Percentiles rank a stretch among this genome's conserved stretches.
Conservation (phyloP, 2,888 invertebrate genomes). For the Lepidocyrtinus sp. region DNA sequence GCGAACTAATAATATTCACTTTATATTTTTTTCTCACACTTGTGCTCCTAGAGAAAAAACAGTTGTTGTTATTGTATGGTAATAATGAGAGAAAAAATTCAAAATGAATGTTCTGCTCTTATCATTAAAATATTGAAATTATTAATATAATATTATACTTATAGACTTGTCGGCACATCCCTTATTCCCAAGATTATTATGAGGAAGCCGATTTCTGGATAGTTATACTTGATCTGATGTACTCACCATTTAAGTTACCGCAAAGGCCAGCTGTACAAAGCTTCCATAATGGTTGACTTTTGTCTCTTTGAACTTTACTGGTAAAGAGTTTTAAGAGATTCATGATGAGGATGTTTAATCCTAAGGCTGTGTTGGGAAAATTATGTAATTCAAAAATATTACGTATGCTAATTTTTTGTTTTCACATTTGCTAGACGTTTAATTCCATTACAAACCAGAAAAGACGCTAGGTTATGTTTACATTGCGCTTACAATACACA, state of each 20-base stretch:
- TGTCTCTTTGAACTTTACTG: neutral
- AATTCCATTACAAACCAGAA: neutral
- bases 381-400: too few species aligned
- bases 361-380: too few species aligned
- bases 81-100: neutral
- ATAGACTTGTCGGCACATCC: neutral
- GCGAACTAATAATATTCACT: neutral
- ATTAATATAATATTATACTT: neutral
- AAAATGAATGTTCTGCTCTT: neutral
- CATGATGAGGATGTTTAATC: neutral
- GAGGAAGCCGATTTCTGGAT: neutral
- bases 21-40: neutral
- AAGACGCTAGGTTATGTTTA: neutral
- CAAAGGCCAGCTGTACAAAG: too few species aligned
- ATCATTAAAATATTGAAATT: too few species aligned
- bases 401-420: neutral
- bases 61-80: neutral
- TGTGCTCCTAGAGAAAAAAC: neutral
- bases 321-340: neutral
- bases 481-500: neutral
- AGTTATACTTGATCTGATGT: too few species aligned
- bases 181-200: neutral
- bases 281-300: neutral
- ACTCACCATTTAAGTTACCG: too few species aligned
- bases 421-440: neutral